Evolutionary conservation across 1,140 invertebrate genomes (phyloP).

Genomic region (Chironomus tepperi): DNA sequence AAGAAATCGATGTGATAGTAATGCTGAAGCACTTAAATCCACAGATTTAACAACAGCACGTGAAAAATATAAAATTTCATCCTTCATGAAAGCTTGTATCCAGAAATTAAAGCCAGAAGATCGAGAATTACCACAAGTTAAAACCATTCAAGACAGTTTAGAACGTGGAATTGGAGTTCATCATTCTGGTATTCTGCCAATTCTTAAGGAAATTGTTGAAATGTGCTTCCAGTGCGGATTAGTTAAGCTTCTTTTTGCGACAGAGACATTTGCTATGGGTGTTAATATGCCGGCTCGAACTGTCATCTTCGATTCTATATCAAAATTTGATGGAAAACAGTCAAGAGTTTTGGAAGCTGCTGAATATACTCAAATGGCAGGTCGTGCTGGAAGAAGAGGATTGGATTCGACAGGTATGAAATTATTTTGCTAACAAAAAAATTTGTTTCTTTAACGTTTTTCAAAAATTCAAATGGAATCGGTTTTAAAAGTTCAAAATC

Average conservation of each 20-base stretch:
- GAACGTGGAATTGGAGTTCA: conserved; percentile 89
- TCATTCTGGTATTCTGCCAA: conserved; percentile 94
- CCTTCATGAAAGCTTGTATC: conserved; percentile 78
- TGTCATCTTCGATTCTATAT: conserved; percentile 89
- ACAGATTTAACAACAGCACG: conserved; percentile 72
- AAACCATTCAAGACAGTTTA: conserved; percentile 67
- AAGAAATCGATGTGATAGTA: conserved; percentile 71
- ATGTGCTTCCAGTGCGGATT: conserved; percentile 88
- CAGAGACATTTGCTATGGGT: conserved; percentile 98
- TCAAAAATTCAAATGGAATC: too few species aligned
- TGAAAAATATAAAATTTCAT: conserved; percentile 59
- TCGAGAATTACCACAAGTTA: conserved; percentile 77
- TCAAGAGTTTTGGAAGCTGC: conserved; percentile 72
- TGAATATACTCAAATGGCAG: conserved; percentile 98
- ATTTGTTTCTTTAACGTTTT: too few species aligned
- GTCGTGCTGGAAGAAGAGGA: conserved; percentile 87
- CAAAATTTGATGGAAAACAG: conserved; percentile 82
- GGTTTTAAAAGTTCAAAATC: too few species aligned
- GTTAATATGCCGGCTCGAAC: conserved; percentile 97
- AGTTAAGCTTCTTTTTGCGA: conserved; percentile 90
- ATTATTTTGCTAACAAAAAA: too few species aligned
- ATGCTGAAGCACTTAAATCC: conserved; percentile 58
- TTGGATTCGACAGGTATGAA: conserved; percentile 60
- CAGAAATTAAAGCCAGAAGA: conserved; percentile 77
- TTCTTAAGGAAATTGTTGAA: conserved; percentile 97